phyloP scores from a whole-genome alignment of 2,113 vertebrate genomes.

The Tyrannus savana region DNA sequence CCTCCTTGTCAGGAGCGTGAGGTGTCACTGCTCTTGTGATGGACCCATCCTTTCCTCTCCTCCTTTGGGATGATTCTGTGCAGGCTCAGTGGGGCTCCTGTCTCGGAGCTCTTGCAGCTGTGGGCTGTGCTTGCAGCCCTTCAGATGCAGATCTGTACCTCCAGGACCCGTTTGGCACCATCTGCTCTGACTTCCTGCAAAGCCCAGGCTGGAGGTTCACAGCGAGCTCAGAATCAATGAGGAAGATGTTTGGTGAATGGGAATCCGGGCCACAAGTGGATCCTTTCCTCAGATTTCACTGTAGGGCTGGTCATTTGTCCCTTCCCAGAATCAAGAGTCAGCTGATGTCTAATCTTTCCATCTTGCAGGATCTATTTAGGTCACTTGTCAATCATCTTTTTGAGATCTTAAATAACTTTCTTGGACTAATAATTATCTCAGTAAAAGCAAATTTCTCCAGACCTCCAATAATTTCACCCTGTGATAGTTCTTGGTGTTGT shows the following conservation, averaged over 20 bases:
- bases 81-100: conserved; percentile 7
- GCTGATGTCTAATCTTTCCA: not conserved
- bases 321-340: not conserved
- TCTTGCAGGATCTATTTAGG: not conserved
- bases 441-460: not conserved
- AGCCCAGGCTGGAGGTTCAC: not conserved
- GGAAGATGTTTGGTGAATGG: not conserved
- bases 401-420: not conserved
- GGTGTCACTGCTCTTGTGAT: not conserved
- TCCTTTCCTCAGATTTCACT: not conserved
- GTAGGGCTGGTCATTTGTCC: not conserved
- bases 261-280: not conserved
- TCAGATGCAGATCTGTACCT: not conserved
- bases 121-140: not conserved
- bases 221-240: not conserved
- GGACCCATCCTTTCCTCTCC: conserved; percentile 40
- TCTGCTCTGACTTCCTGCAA: not conserved
- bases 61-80: not conserved
- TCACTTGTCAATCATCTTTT: not conserved
- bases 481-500: not conserved
- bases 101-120: conserved; percentile 2
- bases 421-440: not conserved
- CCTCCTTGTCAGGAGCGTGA: not conserved
- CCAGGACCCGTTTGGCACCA: not conserved
- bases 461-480: not conserved